Conservation (phyloP, 2,888 invertebrate genomes). For the Abrostola tripartita region DNA sequence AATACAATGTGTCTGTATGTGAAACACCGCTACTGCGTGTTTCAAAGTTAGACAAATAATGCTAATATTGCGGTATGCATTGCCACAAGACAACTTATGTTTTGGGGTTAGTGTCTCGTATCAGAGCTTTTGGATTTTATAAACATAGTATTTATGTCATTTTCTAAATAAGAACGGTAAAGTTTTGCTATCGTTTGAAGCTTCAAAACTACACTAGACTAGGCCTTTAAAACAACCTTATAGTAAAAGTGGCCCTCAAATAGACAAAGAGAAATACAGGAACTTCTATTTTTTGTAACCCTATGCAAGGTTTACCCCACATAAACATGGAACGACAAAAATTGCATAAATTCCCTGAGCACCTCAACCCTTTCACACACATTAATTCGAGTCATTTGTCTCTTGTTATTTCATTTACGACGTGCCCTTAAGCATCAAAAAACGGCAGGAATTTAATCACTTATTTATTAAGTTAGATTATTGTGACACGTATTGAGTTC, state of each 20-base stretch:
- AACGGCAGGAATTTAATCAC: constrained; percentile 27
- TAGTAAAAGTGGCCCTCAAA: constrained; percentile 2
- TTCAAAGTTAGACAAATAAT: background rate
- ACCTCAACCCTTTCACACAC: constrained; percentile 20
- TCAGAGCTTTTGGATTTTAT: too few relatives aligned
- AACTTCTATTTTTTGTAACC: too few relatives aligned
- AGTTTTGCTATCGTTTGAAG: too few relatives aligned
- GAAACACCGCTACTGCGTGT: constrained; percentile 12
- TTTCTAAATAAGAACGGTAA: too few relatives aligned
- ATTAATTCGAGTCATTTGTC: constrained; percentile 23
- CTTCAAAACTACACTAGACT: too few relatives aligned
- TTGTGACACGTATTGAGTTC: constrained; percentile 47
- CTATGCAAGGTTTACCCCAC: background rate
- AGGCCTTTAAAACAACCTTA: background rate
- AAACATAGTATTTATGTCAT: too few relatives aligned
- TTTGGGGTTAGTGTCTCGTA: too few relatives aligned
- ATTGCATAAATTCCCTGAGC: constrained; percentile 17
- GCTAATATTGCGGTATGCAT: too few relatives aligned
- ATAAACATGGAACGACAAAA: constrained; percentile 20
- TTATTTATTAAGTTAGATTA: constrained; percentile 41
- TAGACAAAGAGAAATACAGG: constrained; percentile 14
- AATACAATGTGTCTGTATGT: too few relatives aligned
- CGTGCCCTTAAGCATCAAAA: constrained; percentile 11
- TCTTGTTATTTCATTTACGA: constrained; percentile 28
- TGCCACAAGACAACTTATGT: too few relatives aligned